Conservation (phyloP, 1,140 invertebrate species). For the Microplitis demolitor region DNA sequence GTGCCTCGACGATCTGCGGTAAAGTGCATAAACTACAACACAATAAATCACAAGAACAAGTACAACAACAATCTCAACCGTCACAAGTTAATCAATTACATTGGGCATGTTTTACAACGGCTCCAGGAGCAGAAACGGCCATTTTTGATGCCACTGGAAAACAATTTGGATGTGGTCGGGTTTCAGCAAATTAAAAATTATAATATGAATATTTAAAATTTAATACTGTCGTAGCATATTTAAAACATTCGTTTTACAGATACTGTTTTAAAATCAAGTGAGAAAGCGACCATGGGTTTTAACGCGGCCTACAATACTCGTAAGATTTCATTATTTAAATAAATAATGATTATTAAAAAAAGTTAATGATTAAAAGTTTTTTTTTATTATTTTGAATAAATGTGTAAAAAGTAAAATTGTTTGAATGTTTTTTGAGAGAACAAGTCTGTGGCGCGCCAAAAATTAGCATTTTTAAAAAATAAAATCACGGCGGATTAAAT, state of each 20-base stretch:
- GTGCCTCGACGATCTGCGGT: background rate
- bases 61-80: too few species aligned
- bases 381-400: background rate
- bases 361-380: background rate
- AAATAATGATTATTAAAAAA: background rate
- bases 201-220: conserved; percentile 1
- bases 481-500: background rate
- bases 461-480: background rate
- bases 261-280: conserved; percentile 22
- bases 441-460: too few species aligned
- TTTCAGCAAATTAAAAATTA: conserved; percentile 22
- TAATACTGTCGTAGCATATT: background rate
- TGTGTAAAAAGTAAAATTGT: too few species aligned
- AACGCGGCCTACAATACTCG: conserved; percentile 31
- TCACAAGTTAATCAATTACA: too few species aligned
- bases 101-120: too few species aligned
- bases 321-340: conserved; percentile 8
- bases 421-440: too few species aligned
- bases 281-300: conserved; percentile 18
- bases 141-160: too few species aligned
- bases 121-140: background rate
- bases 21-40: background rate
- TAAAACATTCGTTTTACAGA: conserved; percentile 32
- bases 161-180: background rate
- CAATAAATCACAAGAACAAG: too few species aligned